These are phyloP conservation scores for Ammospiza nelsoni DNA, from an alignment of 2,113 vertebrate genomes.

Conservation along the genomic window DNA sequence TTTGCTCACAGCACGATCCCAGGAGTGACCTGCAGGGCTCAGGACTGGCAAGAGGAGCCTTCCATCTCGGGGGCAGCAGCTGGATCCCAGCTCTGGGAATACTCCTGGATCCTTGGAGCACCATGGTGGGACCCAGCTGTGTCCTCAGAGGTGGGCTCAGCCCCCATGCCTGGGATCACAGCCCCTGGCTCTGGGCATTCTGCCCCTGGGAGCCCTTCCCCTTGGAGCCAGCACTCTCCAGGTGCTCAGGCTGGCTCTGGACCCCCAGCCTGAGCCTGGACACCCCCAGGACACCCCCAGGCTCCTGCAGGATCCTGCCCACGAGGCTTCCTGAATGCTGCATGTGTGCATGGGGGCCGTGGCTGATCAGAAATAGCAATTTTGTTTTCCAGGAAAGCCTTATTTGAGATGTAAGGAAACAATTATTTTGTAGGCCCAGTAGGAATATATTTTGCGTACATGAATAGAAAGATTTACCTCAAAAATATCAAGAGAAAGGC, in stretches of 20 bases:
- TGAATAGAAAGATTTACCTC: conserved; percentile 71
- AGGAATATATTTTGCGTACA: conserved; percentile 33
- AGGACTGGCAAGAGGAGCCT: background rate
- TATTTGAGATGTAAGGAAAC: conserved; percentile 56
- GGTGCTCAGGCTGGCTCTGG: background rate
- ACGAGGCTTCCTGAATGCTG: conserved; percentile 59
- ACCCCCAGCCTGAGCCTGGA: background rate
- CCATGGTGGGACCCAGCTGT: background rate
- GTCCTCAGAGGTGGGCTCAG: background rate
- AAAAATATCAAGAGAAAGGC: conserved; percentile 15
- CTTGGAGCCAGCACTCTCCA: background rate
- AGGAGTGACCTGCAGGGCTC: background rate
- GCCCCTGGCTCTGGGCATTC: background rate
- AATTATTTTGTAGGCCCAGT: conserved; percentile 56
- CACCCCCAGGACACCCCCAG: background rate
- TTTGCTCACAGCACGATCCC: background rate
- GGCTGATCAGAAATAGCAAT: conserved; percentile 51
- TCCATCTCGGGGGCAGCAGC: accelerated
- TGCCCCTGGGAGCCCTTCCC: background rate
- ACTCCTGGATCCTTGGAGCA: background rate
- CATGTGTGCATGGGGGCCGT: conserved; percentile 75
- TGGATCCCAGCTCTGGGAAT: accelerated
- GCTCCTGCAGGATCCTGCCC: background rate
- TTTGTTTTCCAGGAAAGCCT: conserved; percentile 72
- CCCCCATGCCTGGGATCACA: accelerated